These are phyloP conservation scores for Sitodiplosis mosellana DNA, from an alignment of 1,140 invertebrate genomes.

Conservation along the genomic window DNA sequence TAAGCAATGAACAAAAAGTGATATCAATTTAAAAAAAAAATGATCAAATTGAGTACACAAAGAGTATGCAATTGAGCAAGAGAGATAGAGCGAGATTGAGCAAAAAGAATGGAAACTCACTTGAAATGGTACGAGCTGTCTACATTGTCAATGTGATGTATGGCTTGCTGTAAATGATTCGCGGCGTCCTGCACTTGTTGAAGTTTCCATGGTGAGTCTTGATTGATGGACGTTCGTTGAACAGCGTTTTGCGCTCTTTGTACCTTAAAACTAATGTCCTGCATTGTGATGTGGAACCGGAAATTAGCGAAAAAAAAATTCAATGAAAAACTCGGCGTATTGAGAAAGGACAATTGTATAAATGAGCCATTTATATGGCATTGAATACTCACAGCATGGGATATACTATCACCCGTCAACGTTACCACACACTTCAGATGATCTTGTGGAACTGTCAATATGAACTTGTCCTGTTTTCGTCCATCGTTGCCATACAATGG, in stretches of 20 bases:
- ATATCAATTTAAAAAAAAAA: too few relatives aligned
- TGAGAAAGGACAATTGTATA: too few relatives aligned
- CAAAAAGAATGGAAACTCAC: too few relatives aligned
- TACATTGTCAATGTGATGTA: conserved; percentile 70
- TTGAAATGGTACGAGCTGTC: conserved; percentile 67
- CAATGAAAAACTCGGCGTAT: not conserved
- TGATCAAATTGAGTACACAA: too few relatives aligned
- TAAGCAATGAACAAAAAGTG: too few relatives aligned
- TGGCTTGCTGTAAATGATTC: conserved; percentile 78
- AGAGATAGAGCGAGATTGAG: too few relatives aligned
- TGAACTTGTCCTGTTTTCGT: conserved; percentile 76
- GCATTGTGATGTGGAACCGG: conserved; percentile 12
- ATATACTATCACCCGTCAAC: conserved; percentile 77
- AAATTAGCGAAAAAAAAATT: not conserved
- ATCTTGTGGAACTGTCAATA: conserved; percentile 64
- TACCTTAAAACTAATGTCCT: conserved; percentile 82
- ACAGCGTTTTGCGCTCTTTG: conserved; percentile 65
- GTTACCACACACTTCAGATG: conserved; percentile 82
- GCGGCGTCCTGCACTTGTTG: conserved; percentile 88
- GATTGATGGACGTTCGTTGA: conserved; percentile 63
- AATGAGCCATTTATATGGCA: not conserved
- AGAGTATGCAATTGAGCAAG: too few relatives aligned
- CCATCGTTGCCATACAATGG: conserved; percentile 65
- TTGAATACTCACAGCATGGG: conserved; percentile 52
- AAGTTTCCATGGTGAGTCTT: conserved; percentile 78